Conservation (phyloP, 2,888 invertebrate species). For the Chamaedrilus cognettii region DNA sequence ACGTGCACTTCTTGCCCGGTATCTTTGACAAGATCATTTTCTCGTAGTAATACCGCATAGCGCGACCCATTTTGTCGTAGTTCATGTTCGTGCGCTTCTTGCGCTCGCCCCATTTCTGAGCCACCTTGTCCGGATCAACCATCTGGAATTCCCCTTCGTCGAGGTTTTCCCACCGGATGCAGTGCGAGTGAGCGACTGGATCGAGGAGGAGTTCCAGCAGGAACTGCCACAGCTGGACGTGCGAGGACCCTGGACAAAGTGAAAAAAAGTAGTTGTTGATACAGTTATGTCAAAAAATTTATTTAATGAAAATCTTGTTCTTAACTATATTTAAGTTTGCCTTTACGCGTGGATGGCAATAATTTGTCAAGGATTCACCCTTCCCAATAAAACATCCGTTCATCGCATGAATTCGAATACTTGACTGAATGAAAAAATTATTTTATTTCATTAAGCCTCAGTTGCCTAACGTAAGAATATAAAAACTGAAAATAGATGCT, state of each 20-base stretch:
- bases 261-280: too few relatives aligned
- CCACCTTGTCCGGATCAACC: constrained; percentile 94
- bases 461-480: too few relatives aligned
- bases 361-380: too few relatives aligned
- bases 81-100: constrained; percentile 98
- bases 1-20: constrained; percentile 37
- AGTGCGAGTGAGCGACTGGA: constrained; percentile 76
- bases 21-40: constrained; percentile 55
- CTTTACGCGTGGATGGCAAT: too few relatives aligned
- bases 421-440: too few relatives aligned
- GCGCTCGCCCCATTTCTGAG: constrained; percentile 90
- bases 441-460: too few relatives aligned
- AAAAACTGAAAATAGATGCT: too few relatives aligned
- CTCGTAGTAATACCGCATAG: constrained; percentile 58
- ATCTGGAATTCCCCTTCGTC: constrained; percentile 94
- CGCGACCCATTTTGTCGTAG: constrained; percentile 91
- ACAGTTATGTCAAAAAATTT: too few relatives aligned
- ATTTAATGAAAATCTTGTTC: neutral
- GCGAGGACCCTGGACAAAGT: constrained; percentile 60
- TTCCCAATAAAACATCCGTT: too few relatives aligned
- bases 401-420: too few relatives aligned
- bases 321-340: too few relatives aligned
- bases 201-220: constrained; percentile 92
- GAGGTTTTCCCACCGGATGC: constrained; percentile 91
- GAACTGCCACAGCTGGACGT: constrained; percentile 99